Conservation (phyloP, 2,113 vertebrate genomes). For the Acrocephalus arundinaceus region DNA sequence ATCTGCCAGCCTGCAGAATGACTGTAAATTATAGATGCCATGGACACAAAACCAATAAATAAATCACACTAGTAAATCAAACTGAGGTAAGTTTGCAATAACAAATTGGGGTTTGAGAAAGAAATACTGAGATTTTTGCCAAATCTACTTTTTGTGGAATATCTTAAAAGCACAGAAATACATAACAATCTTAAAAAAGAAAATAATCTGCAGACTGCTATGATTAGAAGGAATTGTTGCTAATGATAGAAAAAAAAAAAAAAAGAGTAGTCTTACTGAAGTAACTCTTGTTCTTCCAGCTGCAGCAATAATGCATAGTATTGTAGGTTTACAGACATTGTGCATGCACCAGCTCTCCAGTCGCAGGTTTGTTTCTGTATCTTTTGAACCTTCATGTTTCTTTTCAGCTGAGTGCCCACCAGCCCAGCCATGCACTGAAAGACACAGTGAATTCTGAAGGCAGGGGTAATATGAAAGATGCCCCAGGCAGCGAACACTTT, state of each 20-base stretch:
- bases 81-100: not conserved
- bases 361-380: not conserved
- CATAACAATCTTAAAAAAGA: not conserved
- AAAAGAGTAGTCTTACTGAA: not conserved
- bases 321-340: not conserved
- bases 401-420: not conserved
- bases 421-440: not conserved
- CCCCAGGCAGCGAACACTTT: not conserved
- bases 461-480: not conserved
- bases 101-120: not conserved
- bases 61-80: not conserved
- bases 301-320: not conserved
- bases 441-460: not conserved
- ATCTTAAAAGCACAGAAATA: not conserved
- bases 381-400: not conserved
- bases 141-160: not conserved
- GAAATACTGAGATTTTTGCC: not conserved
- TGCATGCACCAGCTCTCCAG: not conserved
- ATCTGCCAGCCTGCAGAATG: conserved; percentile 1
- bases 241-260: not conserved
- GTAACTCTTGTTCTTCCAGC: not conserved
- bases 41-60: not conserved
- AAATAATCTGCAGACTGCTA: not conserved
- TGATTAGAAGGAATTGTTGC: not conserved
- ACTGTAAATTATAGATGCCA: not conserved